phyloP scores from a whole-genome alignment of 2,113 vertebrate species.

The Muntiacus reevesi region DNA sequence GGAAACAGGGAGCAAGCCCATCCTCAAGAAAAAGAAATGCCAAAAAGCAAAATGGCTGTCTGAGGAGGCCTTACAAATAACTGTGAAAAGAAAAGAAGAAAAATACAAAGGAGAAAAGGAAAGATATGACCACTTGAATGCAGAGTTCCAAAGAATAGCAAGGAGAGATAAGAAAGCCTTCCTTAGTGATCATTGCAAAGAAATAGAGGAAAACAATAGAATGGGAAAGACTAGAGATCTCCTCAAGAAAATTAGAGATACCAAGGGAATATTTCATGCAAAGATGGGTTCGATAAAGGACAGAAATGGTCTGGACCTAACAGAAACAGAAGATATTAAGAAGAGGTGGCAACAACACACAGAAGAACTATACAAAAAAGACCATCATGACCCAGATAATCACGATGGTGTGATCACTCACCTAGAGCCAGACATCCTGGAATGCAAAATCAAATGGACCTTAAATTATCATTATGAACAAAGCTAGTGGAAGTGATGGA shows the following conservation, averaged over 20 bases:
- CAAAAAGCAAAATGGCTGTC: not conserved
- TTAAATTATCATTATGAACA: not conserved
- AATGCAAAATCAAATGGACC: not conserved
- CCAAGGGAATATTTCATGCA: not conserved
- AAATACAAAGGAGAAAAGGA: not conserved
- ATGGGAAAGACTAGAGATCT: not conserved
- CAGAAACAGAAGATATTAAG: not conserved
- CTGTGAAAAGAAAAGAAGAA: not conserved
- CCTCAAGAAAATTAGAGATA: not conserved
- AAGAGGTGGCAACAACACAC: not conserved
- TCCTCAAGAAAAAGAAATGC: not conserved
- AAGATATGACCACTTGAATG: not conserved
- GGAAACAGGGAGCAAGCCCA: not conserved
- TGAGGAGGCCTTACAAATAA: not conserved
- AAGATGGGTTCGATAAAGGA: not conserved
- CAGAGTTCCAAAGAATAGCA: not conserved
- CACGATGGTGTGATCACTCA: not conserved
- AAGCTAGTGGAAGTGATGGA: not conserved
- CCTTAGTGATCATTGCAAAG: not conserved
- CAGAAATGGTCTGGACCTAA: not conserved
- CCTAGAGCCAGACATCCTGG: not conserved
- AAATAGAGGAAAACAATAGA: not conserved
- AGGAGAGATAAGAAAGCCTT: not conserved
- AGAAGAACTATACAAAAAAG: not conserved
- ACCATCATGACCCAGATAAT: not conserved